phyloP scores from a whole-genome alignment of 2,888 invertebrate genomes.

The Melanchra persicariae region DNA sequence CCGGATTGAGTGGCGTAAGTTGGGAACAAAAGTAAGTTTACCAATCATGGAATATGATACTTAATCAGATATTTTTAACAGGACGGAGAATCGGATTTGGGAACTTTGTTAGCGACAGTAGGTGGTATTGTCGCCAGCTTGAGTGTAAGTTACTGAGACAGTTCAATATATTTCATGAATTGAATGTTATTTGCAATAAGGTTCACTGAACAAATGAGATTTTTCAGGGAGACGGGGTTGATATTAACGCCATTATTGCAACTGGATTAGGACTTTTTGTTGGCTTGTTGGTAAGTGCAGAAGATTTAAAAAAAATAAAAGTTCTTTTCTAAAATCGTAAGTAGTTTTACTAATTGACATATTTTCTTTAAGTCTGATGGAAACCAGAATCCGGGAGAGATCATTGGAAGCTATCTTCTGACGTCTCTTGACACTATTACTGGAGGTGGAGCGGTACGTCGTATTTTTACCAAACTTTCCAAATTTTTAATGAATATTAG shows the following conservation, averaged over 20 bases:
- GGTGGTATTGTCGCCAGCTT: conserved; percentile 85
- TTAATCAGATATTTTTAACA: conserved; percentile 72
- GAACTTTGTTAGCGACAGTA: conserved; percentile 85
- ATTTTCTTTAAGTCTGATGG: conserved; percentile 80
- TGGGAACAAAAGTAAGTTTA: conserved; percentile 1
- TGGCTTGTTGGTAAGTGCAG: conserved; percentile 83
- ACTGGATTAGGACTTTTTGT: conserved; percentile 86
- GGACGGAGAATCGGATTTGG: conserved; percentile 87
- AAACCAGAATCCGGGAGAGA: conserved; percentile 84
- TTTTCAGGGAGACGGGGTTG: conserved; percentile 87
- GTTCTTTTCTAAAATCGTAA: not conserved
- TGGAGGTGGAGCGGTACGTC: conserved; percentile 87
- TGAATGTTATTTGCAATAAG: not conserved
- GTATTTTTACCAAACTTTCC: not conserved
- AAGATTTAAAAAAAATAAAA: not conserved
- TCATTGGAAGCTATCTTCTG: conserved; percentile 84
- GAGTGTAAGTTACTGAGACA: conserved; percentile 80
- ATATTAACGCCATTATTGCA: conserved; percentile 84
- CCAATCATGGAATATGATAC: not conserved
- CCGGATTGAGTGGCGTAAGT: conserved; percentile 87
- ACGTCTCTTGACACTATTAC: conserved; percentile 86
- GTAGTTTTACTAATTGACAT: not conserved
- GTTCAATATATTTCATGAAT: no score
- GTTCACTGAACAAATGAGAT: conserved; percentile 19
- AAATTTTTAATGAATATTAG: not conserved